phyloP scores from a whole-genome alignment of 2,888 invertebrate species.

The Brenthis ino region DNA sequence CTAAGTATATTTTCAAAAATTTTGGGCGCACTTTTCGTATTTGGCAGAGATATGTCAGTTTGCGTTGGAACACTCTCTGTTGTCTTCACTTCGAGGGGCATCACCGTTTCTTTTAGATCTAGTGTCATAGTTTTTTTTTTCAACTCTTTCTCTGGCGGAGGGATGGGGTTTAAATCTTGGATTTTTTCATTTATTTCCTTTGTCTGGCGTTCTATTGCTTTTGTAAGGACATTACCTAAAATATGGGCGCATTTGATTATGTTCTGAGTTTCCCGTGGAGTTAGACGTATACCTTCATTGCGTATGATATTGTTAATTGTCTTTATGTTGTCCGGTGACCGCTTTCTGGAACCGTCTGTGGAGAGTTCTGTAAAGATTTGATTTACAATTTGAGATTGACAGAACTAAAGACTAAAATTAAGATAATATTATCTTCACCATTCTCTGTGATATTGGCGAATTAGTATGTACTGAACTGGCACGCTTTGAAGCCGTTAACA shows the following conservation, averaged over 20 bases:
- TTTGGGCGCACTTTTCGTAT: constrained; percentile 74
- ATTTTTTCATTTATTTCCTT: constrained; percentile 49
- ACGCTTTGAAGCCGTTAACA: too few relatives aligned
- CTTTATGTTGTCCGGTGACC: constrained; percentile 61
- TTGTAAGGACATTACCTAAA: constrained; percentile 63
- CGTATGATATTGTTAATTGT: constrained; percentile 62
- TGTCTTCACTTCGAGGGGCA: constrained; percentile 55
- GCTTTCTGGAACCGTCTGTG: constrained; percentile 55
- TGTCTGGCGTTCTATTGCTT: constrained; percentile 65
- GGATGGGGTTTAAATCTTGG: constrained; percentile 43
- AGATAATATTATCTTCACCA: too few relatives aligned
- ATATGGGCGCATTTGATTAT: constrained; percentile 74
- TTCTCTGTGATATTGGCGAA: too few relatives aligned
- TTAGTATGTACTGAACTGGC: too few relatives aligned
- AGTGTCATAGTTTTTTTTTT: constrained; percentile 65
- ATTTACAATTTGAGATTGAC: neutral
- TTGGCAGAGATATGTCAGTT: constrained; percentile 75
- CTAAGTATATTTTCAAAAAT: constrained; percentile 74
- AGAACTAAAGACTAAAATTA: too few relatives aligned
- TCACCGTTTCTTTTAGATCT: constrained; percentile 62
- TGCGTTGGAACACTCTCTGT: constrained; percentile 69
- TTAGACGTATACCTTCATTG: constrained; percentile 65
- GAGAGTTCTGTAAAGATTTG: constrained; percentile 56
- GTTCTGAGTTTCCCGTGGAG: constrained; percentile 69
- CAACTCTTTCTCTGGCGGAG: constrained; percentile 42